phyloP scores from a whole-genome alignment of 2,113 vertebrate species.

The Kobus ellipsiprymnus region DNA sequence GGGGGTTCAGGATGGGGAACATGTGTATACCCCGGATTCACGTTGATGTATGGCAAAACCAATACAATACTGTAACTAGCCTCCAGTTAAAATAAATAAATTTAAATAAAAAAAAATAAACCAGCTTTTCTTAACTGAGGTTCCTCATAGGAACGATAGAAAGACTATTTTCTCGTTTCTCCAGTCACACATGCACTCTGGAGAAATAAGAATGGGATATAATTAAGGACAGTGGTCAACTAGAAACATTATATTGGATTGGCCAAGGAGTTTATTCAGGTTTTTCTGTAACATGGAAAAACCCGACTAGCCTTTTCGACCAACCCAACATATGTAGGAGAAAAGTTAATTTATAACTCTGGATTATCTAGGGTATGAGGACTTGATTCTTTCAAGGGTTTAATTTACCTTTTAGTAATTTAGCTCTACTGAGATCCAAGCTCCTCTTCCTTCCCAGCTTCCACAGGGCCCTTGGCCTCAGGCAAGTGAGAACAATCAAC shows the following conservation, averaged over 20 bases:
- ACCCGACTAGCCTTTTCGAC: fast-evolving
- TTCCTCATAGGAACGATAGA: neutral
- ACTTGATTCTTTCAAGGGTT: neutral
- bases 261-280: neutral
- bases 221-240: neutral
- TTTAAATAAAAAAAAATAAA: neutral
- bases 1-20: no score
- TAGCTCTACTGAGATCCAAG: neutral
- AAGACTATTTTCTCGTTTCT: neutral
- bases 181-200: neutral
- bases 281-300: neutral
- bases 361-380: neutral
- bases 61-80: no score
- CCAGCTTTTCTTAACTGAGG: neutral
- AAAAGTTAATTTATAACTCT: neutral
- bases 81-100: no score
- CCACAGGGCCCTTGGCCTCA: neutral
- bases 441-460: neutral
- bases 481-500: neutral
- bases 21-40: no score
- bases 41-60: no score
- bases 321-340: neutral
- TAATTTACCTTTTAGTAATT: slow-evolving; percentile 13
- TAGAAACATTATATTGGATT: neutral
- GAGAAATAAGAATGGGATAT: neutral